A percentile compares a stretch with the other conserved stretches of the same genome.
Evolutionary conservation across 2,797 vertebrate genomes (phyloP).

Genomic region (Sebastes baramenuke): DNA sequence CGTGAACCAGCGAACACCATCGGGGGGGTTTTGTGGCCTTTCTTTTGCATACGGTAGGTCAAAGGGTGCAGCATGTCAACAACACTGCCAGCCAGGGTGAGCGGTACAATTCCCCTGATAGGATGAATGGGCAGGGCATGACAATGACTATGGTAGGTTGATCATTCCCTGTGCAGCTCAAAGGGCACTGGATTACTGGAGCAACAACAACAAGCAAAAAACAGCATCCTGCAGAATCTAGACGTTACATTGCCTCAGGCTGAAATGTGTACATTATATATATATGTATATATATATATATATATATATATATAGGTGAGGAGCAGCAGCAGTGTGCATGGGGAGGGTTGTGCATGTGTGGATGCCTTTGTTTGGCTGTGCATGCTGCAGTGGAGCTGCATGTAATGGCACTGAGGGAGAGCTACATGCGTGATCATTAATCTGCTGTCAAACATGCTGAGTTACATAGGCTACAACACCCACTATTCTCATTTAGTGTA

Average conservation of each 20-base stretch:
- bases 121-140: constrained; percentile 3
- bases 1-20: constrained; percentile 8
- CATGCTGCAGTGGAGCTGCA: constrained; percentile 39
- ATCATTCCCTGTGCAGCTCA: constrained; percentile 17
- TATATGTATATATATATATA: too few species aligned
- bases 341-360: constrained; percentile 23
- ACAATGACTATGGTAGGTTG: constrained; percentile 9
- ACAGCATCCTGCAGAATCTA: background rate
- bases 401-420: background rate
- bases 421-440: background rate
- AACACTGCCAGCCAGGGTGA: constrained; percentile 11
- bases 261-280: background rate
- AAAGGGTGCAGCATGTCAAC: constrained; percentile 41
- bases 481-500: background rate
- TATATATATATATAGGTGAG: background rate
- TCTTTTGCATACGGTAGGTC: constrained; percentile 33
- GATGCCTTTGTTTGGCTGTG: constrained; percentile 54
- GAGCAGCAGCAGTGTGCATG: background rate
- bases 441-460: constrained; percentile 5
- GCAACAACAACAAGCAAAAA: background rate
- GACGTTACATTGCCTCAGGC: background rate
- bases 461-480: background rate
- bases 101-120: constrained; percentile 5
- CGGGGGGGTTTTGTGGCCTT: constrained; percentile 13
- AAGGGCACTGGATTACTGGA: constrained; percentile 34